Evolutionary conservation across 2,888 invertebrate species (phyloP).

Genomic region (Esperia sulphurella): DNA sequence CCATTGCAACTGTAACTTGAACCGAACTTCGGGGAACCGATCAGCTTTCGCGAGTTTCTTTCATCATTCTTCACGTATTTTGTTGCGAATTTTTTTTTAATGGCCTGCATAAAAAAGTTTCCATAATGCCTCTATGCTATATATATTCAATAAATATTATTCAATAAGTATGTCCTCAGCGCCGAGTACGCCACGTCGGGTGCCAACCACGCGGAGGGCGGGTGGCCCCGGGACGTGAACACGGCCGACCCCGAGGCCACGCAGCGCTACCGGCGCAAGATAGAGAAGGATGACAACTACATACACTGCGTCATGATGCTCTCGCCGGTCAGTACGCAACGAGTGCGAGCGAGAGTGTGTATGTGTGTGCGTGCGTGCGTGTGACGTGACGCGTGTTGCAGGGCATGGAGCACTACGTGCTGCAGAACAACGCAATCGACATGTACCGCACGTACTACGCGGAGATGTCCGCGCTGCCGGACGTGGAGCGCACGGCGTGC

Average conservation of each 20-base stretch:
- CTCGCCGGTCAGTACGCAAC: constrained; percentile 37
- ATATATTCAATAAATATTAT: too few relatives aligned
- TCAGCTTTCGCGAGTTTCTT: too few relatives aligned
- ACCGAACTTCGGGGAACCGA: too few relatives aligned
- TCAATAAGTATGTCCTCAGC: too few relatives aligned
- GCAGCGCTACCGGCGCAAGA: constrained; percentile 85
- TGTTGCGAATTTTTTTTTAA: too few relatives aligned
- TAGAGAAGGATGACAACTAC: constrained; percentile 89
- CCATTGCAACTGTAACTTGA: too few relatives aligned
- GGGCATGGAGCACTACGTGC: constrained; percentile 90
- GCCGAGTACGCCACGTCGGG: constrained; percentile 79
- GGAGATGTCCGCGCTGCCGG: constrained; percentile 81
- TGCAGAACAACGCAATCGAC: constrained; percentile 95
- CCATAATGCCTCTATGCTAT: too few relatives aligned
- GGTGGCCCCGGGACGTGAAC: constrained; percentile 89
- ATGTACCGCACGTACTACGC: constrained; percentile 94
- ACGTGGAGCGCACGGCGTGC: constrained; percentile 82
- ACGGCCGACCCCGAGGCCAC: constrained; percentile 84
- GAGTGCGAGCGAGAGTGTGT: neutral
- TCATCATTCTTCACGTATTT: too few relatives aligned
- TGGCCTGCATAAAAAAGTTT: too few relatives aligned
- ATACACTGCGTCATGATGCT: constrained; percentile 81
- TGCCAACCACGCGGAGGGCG: constrained; percentile 87
- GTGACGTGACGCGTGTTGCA: constrained; percentile 35
- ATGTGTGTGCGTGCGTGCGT: neutral